These are phyloP conservation scores for Aplysina aerophoba DNA, from an alignment of 37 sponge, comb jelly and placozoan genomes.

Conservation along the genomic window DNA sequence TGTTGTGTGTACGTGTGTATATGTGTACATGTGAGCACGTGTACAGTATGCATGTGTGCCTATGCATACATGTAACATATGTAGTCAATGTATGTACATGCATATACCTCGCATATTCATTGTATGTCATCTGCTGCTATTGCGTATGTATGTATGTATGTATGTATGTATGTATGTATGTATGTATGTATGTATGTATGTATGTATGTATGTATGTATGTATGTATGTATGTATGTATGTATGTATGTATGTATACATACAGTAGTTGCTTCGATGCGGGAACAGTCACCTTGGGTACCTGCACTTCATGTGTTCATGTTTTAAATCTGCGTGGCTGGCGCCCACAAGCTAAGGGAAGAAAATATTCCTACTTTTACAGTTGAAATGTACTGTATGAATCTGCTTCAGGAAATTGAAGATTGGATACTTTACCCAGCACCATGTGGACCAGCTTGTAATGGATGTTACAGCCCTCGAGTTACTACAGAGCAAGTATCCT, in stretches of 20 bases:
- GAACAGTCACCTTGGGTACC: too few species aligned
- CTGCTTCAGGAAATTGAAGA: conserved; percentile 64
- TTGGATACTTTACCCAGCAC: conserved; percentile 89
- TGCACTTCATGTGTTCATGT: too few species aligned
- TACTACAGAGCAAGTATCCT: conserved; percentile 73
- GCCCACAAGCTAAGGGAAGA: too few species aligned
- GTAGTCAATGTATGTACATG: background rate
- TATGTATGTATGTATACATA: background rate
- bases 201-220: background rate
- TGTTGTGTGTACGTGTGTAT: too few species aligned
- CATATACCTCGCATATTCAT: background rate
- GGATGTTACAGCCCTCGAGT: conserved; percentile 73
- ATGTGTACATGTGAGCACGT: background rate
- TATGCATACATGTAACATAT: too few species aligned
- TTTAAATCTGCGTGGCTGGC: too few species aligned
- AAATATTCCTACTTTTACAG: too few species aligned
- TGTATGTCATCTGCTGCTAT: background rate
- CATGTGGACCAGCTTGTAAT: conserved; percentile 92
- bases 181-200: too few species aligned
- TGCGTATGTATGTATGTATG: background rate
- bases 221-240: background rate
- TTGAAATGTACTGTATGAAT: too few species aligned
- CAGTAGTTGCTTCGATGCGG: too few species aligned
- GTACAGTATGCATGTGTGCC: background rate
- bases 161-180: background rate